These are phyloP conservation scores for Abrostola triplasia DNA, from an alignment of 2,888 invertebrate species.

Conservation along the genomic window DNA sequence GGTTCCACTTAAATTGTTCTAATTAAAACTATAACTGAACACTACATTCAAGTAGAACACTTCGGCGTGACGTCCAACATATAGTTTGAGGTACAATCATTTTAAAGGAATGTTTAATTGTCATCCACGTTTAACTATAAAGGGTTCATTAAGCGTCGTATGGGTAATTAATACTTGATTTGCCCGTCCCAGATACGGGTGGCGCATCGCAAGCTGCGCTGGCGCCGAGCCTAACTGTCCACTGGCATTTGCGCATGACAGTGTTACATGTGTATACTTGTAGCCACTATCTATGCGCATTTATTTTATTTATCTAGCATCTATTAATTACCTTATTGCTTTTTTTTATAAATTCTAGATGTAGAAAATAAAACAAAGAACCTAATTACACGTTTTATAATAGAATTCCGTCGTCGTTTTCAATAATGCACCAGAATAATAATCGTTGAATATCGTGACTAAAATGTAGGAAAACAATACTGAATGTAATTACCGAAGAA, in stretches of 20 bases:
- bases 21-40: too few species aligned
- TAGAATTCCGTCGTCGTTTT: constrained; percentile 16
- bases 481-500: constrained; percentile 46
- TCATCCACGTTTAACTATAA: constrained; percentile 58
- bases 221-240: constrained; percentile 87
- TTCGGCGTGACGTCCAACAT: not conserved
- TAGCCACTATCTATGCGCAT: constrained; percentile 50
- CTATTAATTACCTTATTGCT: constrained; percentile 39
- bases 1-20: too few species aligned
- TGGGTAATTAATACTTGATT: constrained; percentile 84
- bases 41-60: too few species aligned
- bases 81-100: constrained; percentile 19
- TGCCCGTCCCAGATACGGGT: constrained; percentile 83
- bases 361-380: constrained; percentile 2
- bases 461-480: constrained; percentile 42
- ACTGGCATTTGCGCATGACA: constrained; percentile 76
- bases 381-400: constrained; percentile 2
- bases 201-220: constrained; percentile 81
- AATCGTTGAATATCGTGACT: constrained; percentile 15
- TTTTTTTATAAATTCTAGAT: constrained; percentile 19
- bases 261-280: constrained; percentile 62
- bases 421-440: constrained; percentile 16
- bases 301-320: constrained; percentile 46
- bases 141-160: constrained; percentile 75
- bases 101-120: constrained; percentile 42